phyloP scores from a whole-genome alignment of 2,888 invertebrate species.

The Mamestra brassicae region DNA sequence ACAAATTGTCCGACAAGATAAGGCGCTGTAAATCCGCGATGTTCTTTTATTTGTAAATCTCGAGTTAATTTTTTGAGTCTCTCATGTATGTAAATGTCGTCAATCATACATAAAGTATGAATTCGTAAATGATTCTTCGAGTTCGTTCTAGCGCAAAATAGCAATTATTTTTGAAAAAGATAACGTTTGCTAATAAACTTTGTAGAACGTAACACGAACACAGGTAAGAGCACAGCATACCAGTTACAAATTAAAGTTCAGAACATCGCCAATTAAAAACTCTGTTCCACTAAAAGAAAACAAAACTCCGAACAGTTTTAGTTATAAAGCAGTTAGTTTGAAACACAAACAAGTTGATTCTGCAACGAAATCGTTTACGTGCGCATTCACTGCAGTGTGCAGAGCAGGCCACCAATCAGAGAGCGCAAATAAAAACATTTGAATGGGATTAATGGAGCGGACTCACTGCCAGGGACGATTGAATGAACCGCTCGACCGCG shows the following conservation, averaged over 20 bases:
- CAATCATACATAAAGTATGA: not conserved
- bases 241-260: not conserved
- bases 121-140: not conserved
- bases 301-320: not conserved
- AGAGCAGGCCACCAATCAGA: slow-evolving; percentile 18
- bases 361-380: slow-evolving; percentile 25
- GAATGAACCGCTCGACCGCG: not conserved
- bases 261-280: not conserved
- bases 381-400: slow-evolving; percentile 2
- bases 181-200: too few relatives aligned
- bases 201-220: not conserved
- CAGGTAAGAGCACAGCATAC: not conserved
- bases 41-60: slow-evolving; percentile 40
- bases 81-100: not conserved
- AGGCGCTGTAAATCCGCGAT: slow-evolving; percentile 11
- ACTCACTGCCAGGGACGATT: slow-evolving; percentile 8
- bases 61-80: slow-evolving; percentile 13
- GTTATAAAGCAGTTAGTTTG: slow-evolving; percentile 5
- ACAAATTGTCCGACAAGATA: slow-evolving; percentile 44
- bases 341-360: slow-evolving; percentile 25
- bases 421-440: slow-evolving; percentile 45
- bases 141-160: not conserved
- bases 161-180: not conserved
- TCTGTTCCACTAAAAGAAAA: not conserved
- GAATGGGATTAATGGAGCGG: slow-evolving; percentile 50